Percentiles rank a stretch among this genome's conserved stretches.
These are phyloP conservation scores for Camptogramma bilineatum DNA, from an alignment of 2,888 invertebrate genomes.

Conservation along the genomic window DNA sequence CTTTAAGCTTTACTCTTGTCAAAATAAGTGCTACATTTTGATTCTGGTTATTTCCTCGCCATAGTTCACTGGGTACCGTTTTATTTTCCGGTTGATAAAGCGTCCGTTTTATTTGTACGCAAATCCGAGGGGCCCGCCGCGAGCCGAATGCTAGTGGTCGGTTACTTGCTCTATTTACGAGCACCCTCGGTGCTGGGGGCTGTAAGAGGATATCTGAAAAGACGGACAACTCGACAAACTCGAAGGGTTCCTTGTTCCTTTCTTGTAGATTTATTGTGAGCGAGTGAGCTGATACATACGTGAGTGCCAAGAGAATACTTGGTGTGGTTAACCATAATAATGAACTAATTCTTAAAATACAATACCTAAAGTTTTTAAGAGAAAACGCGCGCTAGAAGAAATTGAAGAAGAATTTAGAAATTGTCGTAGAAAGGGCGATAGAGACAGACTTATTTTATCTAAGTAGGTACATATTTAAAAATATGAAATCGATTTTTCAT, in stretches of 20 bases:
- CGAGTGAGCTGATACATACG: not conserved
- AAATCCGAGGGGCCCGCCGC: constrained; percentile 70
- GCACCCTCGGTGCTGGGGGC: constrained; percentile 54
- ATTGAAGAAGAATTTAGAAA: too few species aligned
- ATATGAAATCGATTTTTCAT: too few species aligned
- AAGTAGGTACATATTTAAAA: too few species aligned
- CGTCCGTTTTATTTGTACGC: constrained; percentile 76
- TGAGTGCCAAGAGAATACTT: too few species aligned
- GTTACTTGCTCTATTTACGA: constrained; percentile 77
- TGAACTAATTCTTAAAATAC: too few species aligned
- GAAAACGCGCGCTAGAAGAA: too few species aligned
- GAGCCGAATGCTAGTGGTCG: constrained; percentile 66
- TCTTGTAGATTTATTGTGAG: not conserved
- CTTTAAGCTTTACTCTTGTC: not conserved
- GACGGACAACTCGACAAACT: constrained; percentile 15
- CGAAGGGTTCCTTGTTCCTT: not conserved
- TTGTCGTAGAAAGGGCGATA: too few species aligned
- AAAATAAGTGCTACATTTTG: constrained; percentile 32
- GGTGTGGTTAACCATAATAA: too few species aligned
- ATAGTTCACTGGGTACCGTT: constrained; percentile 55
- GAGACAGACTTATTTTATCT: too few species aligned
- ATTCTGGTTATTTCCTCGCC: constrained; percentile 47
- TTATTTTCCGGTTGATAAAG: constrained; percentile 74
- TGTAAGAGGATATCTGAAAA: constrained; percentile 3
- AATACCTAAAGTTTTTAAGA: too few species aligned